Evolutionary conservation across 2,888 invertebrate species (phyloP).

Genomic region (Drosophila bunnanda): DNA sequence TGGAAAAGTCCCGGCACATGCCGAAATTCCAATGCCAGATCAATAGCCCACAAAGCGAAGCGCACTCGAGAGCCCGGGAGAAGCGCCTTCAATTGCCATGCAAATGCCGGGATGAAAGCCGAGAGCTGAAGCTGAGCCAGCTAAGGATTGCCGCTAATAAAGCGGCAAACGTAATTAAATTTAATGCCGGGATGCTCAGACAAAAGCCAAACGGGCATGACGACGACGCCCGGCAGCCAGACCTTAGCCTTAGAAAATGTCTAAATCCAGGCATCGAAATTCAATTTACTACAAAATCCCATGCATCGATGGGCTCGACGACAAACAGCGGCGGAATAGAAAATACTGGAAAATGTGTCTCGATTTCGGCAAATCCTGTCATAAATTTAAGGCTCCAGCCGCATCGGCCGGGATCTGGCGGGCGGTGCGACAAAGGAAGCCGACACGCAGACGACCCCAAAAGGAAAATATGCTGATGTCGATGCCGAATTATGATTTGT

Average conservation of each 20-base stretch:
- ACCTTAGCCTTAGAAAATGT: constrained; percentile 29
- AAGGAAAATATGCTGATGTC: constrained; percentile 77
- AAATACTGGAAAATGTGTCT: constrained; percentile 72
- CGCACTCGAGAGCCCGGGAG: constrained; percentile 13
- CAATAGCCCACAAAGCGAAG: constrained; percentile 23
- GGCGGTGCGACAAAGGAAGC: constrained; percentile 44
- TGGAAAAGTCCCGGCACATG: constrained; percentile 20
- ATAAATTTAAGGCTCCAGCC: constrained; percentile 65
- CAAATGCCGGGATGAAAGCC: constrained; percentile 15
- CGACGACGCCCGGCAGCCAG: background rate
- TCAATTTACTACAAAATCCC: constrained; percentile 79
- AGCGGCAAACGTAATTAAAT: constrained; percentile 71
- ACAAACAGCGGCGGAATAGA: constrained; percentile 65
- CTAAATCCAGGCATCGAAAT: constrained; percentile 74
- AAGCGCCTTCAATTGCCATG: constrained; percentile 42
- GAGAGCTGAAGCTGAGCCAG: background rate
- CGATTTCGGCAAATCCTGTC: constrained; percentile 73
- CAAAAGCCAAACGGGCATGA: constrained; percentile 29
- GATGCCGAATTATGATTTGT: constrained; percentile 80
- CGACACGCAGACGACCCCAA: constrained; percentile 57
- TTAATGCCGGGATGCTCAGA: constrained; percentile 63
- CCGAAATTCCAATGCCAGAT: constrained; percentile 23
- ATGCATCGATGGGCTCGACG: constrained; percentile 58
- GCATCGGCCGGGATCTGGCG: constrained; percentile 10
- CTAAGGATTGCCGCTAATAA: constrained; percentile 60